These are phyloP conservation scores for Ceramica pisi DNA, from an alignment of 2,888 invertebrate genomes.

Conservation along the genomic window DNA sequence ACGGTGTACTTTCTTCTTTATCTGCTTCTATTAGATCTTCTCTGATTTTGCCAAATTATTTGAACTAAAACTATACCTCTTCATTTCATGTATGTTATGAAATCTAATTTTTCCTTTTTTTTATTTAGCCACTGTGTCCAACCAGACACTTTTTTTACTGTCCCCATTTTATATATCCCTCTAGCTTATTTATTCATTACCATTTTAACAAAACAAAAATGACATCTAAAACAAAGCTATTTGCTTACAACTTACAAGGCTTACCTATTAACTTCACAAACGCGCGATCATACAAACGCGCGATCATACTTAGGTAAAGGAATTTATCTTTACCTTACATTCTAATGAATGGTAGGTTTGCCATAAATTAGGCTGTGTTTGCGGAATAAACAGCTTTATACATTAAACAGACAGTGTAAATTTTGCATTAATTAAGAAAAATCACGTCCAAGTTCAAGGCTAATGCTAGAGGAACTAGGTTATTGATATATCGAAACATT, in stretches of 20 bases:
- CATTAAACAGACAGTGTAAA: conserved; percentile 35
- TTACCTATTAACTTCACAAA: conserved; percentile 19
- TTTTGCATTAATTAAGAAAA: conserved; percentile 44
- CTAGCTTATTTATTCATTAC: background rate
- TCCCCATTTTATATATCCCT: no score
- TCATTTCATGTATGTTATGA: background rate
- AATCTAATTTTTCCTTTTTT: background rate
- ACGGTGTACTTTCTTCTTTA: conserved; percentile 1
- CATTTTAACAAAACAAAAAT: background rate
- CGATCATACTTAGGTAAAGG: conserved; percentile 26
- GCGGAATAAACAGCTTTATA: conserved; percentile 50
- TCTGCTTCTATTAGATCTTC: background rate
- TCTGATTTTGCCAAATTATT: background rate
- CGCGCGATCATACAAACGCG: conserved; percentile 13
- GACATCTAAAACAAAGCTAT: conserved; percentile 10
- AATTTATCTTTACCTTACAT: conserved; percentile 46
- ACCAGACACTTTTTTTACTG: background rate
- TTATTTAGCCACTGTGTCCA: background rate
- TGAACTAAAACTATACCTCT: background rate
- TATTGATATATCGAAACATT: background rate
- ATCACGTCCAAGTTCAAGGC: conserved; percentile 47
- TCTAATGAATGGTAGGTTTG: conserved; percentile 28
- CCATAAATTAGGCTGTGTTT: conserved; percentile 56
- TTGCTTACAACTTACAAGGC: conserved; percentile 23
- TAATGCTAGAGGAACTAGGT: conserved; percentile 5